Conservation (phyloP, 1,140 invertebrate species). For the Alviniconcha marisindica region DNA sequence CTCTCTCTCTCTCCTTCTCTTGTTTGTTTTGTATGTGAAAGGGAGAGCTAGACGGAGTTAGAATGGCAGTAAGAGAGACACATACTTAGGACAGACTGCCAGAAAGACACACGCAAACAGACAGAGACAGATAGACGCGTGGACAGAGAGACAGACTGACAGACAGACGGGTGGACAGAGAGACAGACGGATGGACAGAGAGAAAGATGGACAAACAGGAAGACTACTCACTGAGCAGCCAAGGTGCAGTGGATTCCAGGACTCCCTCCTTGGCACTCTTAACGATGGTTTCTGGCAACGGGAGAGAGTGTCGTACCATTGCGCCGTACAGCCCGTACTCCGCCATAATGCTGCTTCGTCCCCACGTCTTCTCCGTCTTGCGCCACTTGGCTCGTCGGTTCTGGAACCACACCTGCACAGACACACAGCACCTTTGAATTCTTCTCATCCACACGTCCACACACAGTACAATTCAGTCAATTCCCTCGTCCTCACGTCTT, state of each 20-base stretch:
- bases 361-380: constrained; percentile 99
- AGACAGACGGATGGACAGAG: no score
- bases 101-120: no score
- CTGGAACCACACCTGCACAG: constrained; percentile 97
- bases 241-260: constrained; percentile 93
- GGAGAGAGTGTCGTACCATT: constrained; percentile 98
- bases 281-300: constrained; percentile 97
- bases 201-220: no score
- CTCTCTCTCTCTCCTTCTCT: no score
- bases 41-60: no score
- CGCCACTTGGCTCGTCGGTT: constrained; percentile 98
- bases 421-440: not conserved
- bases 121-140: no score
- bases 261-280: constrained; percentile 92
- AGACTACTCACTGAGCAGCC: constrained; percentile 96
- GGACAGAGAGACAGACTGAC: no score
- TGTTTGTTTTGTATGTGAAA: no score
- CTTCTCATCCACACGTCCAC: no score
- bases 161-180: no score
- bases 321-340: constrained; percentile 99
- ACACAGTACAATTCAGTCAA: not conserved
- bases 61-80: no score
- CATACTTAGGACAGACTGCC: no score
- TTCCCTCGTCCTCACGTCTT: constrained; percentile 97
- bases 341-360: constrained; percentile 98